These are phyloP conservation scores for Podarcis lilfordi DNA, from an alignment of 2,797 vertebrate species.

Conservation along the genomic window DNA sequence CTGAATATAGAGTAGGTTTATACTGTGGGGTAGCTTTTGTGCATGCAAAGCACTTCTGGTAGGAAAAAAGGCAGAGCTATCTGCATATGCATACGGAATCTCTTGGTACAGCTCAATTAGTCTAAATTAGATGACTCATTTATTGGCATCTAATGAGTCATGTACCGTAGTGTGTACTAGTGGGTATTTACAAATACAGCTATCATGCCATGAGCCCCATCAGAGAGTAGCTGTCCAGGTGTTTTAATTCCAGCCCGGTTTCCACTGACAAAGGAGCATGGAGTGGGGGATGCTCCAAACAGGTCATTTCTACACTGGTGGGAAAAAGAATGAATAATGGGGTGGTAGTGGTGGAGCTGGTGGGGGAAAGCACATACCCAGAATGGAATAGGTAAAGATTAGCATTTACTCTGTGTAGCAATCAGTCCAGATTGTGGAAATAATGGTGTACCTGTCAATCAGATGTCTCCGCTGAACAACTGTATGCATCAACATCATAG, in stretches of 20 bases:
- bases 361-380: not conserved
- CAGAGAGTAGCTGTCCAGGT: slow-evolving; percentile 64
- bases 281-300: slow-evolving; percentile 57
- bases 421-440: slow-evolving; percentile 67
- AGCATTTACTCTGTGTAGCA: slow-evolving; percentile 64
- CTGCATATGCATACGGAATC: slow-evolving; percentile 54
- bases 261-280: slow-evolving; percentile 53
- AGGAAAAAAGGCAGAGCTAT: slow-evolving; percentile 21
- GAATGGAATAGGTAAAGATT: slow-evolving; percentile 56
- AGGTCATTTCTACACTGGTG: slow-evolving; percentile 65
- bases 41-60: slow-evolving; percentile 51
- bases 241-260: slow-evolving; percentile 47
- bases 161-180: slow-evolving; percentile 43
- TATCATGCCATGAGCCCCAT: slow-evolving; percentile 43
- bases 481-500: slow-evolving; percentile 58
- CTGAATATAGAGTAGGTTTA: slow-evolving; percentile 42
- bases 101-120: slow-evolving; percentile 65
- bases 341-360: not conserved
- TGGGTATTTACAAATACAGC: slow-evolving; percentile 43
- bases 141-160: slow-evolving; percentile 49
- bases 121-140: slow-evolving; percentile 61
- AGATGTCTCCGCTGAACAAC: slow-evolving; percentile 48
- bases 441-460: slow-evolving; percentile 70
- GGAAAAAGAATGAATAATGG: slow-evolving; percentile 64
- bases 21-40: slow-evolving; percentile 54